A percentile compares a stretch with the other conserved stretches of the same genome.
These are phyloP conservation scores for Patella ulyssiponensis DNA, from an alignment of 2,888 invertebrate genomes.

Conservation along the genomic window DNA sequence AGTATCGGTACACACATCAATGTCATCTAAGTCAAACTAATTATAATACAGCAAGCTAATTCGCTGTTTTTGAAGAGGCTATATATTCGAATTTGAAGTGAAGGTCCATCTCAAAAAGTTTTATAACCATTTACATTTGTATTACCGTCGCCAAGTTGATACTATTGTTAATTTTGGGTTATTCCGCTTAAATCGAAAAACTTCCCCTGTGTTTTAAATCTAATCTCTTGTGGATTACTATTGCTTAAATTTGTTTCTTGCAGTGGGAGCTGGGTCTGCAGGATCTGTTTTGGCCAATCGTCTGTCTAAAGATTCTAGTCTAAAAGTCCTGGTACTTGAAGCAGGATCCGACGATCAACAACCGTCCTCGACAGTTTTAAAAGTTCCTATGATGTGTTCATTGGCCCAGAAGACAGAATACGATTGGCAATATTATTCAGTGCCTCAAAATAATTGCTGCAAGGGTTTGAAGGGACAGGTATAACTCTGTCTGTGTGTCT, in stretches of 20 bases:
- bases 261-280: slow-evolving; percentile 73
- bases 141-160: too few relatives aligned
- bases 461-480: slow-evolving; percentile 2
- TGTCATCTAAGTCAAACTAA: too few relatives aligned
- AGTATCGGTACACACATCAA: too few relatives aligned
- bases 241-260: neutral
- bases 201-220: too few relatives aligned
- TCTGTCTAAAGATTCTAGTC: slow-evolving; percentile 68
- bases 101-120: too few relatives aligned
- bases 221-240: neutral
- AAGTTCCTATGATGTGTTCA: slow-evolving; percentile 72
- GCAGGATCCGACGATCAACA: slow-evolving; percentile 72
- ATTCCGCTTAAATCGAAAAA: too few relatives aligned
- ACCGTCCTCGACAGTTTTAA: slow-evolving; percentile 61
- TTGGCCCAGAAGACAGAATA: slow-evolving; percentile 59
- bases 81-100: too few relatives aligned
- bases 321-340: slow-evolving; percentile 68
- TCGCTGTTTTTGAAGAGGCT: too few relatives aligned
- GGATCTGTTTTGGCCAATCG: slow-evolving; percentile 73
- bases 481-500: too few relatives aligned
- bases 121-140: too few relatives aligned
- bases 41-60: too few relatives aligned
- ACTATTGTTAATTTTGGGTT: too few relatives aligned
- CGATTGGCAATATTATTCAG: slow-evolving; percentile 72
- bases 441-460: slow-evolving; percentile 64